These are phyloP conservation scores for Leptopilina syphax DNA, from an alignment of 2,888 invertebrate genomes.

Conservation along the genomic window DNA sequence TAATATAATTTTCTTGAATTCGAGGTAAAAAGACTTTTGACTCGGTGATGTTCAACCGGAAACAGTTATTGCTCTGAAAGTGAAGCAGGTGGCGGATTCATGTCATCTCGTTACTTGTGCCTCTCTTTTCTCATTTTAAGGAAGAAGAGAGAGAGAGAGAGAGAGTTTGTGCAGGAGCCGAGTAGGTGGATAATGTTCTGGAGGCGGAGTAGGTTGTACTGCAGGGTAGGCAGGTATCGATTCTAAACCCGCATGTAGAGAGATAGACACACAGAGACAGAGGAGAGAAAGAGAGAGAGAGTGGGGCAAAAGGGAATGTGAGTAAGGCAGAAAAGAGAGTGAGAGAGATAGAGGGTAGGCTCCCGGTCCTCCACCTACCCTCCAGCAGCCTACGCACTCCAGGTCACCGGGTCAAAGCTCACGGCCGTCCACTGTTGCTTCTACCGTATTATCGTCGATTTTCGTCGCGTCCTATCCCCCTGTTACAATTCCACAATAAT, in stretches of 20 bases:
- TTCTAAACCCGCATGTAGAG: conserved; percentile 69
- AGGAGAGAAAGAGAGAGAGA: conserved; percentile 47
- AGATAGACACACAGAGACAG: conserved; percentile 50
- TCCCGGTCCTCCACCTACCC: conserved; percentile 50
- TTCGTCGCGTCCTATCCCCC: background rate
- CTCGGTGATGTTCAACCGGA: background rate
- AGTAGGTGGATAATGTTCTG: conserved; percentile 48
- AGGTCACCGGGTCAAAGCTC: conserved; percentile 76
- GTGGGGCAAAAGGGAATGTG: conserved; percentile 37
- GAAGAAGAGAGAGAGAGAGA: conserved; percentile 26
- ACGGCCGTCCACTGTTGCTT: conserved; percentile 73
- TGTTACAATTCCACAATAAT: background rate
- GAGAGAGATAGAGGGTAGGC: conserved; percentile 45
- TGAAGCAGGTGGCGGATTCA: conserved; percentile 21
- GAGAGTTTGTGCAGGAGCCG: conserved; percentile 33
- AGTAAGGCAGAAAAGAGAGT: conserved; percentile 38
- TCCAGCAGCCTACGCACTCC: conserved; percentile 64
- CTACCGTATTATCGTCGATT: conserved; percentile 48
- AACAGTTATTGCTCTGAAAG: conserved; percentile 21
- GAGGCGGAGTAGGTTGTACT: conserved; percentile 58
- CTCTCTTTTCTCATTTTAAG: background rate
- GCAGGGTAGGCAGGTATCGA: conserved; percentile 72
- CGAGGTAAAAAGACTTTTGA: background rate
- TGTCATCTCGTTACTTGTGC: conserved; percentile 28
- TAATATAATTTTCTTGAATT: too few relatives aligned